Base-by-base conservation (phyloP, 1,140 invertebrate genomes). In the Gonatopus flavifemur region DNA sequence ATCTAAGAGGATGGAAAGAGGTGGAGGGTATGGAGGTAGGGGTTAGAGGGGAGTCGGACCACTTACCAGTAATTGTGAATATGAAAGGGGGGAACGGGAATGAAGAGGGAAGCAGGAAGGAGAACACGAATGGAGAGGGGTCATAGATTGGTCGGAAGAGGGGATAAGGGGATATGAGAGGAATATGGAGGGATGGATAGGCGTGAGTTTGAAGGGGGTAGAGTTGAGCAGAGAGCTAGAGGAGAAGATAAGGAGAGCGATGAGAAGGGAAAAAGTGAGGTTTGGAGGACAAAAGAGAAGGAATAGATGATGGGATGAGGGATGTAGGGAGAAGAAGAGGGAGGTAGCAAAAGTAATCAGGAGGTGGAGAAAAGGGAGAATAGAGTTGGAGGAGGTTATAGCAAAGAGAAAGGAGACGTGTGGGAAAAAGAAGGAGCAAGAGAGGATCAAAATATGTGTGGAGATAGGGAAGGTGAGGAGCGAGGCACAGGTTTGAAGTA, bases 81-180 rank as follows among this genome's bases (percentile, higher is more conserved):
- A n/a, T n/a, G n/a, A n/a, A n/a, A n/a, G n/a, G 20, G 7, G 19
- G 9, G 16, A 20, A 15, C 19, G 8, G 15, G 32, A 13, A 45
- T 22, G 31, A 28, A 30, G 21, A 18, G 18, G 9, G 18, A n/a
- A 20, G 16, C 24, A 18, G 25, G 18, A 20, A 40, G 12, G 24
- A 25, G 28, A 32, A 42, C 41, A 20, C 10, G n/a, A 13, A 15
- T 6, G 4, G 32, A 25, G 35, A 50, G 49, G 40, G 36, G 16
- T 18, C 15, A 36, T 36, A 8, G 9, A 19, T 8, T 10, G 8
- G 12, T 21, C 38, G 32, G 40, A 20, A 13, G 39, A 40, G 13
- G 19, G 24, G 21, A 19, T 52, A 45, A 40, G 52, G 49, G 50
- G 46, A 39, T 50, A 46, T 53, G 56, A 59, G 49, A 59, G 53